Conservation (phyloP, 1,140 invertebrate species). For the Atta colombica region DNA sequence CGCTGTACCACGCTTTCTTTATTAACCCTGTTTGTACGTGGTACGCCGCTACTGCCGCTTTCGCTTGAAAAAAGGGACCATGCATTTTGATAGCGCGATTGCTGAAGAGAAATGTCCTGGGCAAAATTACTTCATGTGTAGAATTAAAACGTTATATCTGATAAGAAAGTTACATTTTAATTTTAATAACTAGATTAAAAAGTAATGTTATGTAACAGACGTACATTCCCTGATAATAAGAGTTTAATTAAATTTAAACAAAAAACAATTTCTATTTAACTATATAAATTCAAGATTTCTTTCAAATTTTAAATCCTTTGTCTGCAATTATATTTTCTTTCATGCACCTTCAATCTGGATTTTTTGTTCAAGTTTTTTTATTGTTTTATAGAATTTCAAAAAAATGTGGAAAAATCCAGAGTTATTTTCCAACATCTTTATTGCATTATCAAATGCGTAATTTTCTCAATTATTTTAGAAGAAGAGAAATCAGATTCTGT, state of each 20-base stretch:
- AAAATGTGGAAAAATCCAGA: too few relatives aligned
- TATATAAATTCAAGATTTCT: neutral
- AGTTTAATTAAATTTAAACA: slow-evolving; percentile 3
- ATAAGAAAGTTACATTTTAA: slow-evolving; percentile 4
- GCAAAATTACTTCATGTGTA: slow-evolving; percentile 18
- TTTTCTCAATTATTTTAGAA: too few relatives aligned
- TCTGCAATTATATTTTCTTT: too few relatives aligned
- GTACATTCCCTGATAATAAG: neutral
- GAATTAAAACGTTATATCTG: slow-evolving; percentile 15
- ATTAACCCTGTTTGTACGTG: slow-evolving; percentile 75
- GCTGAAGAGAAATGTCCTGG: neutral
- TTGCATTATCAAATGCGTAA: too few relatives aligned
- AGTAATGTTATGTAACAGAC: neutral
- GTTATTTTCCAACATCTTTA: too few relatives aligned
- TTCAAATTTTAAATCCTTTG: neutral
- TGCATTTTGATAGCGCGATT: neutral
- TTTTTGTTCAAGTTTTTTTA: too few relatives aligned
- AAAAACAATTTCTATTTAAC: neutral
- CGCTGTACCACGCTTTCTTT: slow-evolving; percentile 75
- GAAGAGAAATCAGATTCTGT: too few relatives aligned
- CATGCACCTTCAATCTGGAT: too few relatives aligned
- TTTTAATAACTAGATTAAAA: slow-evolving; percentile 24
- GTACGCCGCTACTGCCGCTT: too few relatives aligned
- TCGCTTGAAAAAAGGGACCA: slow-evolving; percentile 28
- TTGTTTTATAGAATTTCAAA: too few relatives aligned